phyloP scores from a whole-genome alignment of 2,113 vertebrate genomes.

The Dipodomys merriami region DNA sequence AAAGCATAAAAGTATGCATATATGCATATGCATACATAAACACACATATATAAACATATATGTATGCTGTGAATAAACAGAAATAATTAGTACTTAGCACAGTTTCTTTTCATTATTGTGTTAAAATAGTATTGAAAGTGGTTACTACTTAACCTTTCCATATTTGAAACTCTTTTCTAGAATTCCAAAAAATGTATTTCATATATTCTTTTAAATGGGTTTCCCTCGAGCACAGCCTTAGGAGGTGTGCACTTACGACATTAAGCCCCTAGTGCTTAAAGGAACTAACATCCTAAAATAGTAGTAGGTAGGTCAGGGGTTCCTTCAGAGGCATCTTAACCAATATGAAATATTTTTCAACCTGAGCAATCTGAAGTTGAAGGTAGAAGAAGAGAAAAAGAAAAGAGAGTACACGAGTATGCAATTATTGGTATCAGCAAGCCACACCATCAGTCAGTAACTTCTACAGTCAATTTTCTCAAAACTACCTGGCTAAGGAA shows the following conservation, averaged over 20 bases:
- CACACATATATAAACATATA: background rate
- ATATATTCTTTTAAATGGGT: conserved; percentile 15
- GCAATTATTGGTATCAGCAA: background rate
- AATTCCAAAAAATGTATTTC: conserved; percentile 17
- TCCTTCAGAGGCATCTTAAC: background rate
- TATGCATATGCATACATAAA: background rate
- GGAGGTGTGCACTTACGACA: background rate
- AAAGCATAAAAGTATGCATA: background rate
- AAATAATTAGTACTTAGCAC: background rate
- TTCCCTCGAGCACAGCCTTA: background rate
- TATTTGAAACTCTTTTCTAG: conserved; percentile 42
- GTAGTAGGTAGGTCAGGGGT: background rate
- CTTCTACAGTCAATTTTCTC: background rate
- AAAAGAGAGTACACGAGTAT: background rate
- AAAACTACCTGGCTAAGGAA: background rate
- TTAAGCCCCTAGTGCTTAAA: background rate
- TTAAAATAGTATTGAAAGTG: conserved; percentile 33
- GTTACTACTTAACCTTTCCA: conserved; percentile 8
- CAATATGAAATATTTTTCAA: conserved; percentile 39
- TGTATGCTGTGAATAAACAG: background rate
- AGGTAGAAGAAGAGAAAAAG: background rate
- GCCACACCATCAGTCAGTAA: background rate
- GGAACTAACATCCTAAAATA: background rate
- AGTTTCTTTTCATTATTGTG: conserved; percentile 10
- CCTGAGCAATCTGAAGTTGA: background rate